Evolutionary conservation across 2,113 vertebrate genomes (phyloP).

Genomic region (Tetrao urogallus): DNA sequence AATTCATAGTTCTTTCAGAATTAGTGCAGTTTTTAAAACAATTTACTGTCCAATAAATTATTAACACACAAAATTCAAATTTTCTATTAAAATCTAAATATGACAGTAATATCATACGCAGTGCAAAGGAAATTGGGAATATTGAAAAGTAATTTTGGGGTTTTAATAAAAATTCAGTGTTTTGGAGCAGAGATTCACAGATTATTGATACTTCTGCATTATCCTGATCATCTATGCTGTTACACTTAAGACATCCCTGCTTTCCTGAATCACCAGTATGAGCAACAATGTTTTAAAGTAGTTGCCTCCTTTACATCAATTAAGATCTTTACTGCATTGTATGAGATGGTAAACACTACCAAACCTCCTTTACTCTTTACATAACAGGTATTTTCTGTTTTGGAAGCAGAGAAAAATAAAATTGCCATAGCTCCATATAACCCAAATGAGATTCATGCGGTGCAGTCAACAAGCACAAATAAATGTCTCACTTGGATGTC

Average conservation of each 20-base stretch:
- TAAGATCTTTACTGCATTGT: neutral
- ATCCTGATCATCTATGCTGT: neutral
- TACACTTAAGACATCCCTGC: neutral
- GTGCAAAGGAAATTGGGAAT: neutral
- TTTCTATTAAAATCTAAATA: conserved; percentile 5
- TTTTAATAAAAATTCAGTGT: neutral
- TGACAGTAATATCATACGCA: neutral
- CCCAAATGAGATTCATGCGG: rapidly evolving
- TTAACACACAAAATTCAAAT: neutral
- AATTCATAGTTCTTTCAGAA: conserved; percentile 20
- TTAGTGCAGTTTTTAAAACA: conserved; percentile 54
- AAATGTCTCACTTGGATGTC: neutral
- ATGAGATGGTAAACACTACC: neutral
- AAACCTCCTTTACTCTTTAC: neutral
- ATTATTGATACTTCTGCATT: neutral
- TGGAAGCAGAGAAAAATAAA: neutral
- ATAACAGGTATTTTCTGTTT: neutral
- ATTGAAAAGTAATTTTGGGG: neutral
- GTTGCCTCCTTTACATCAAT: neutral
- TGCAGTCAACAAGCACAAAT: neutral
- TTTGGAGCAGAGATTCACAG: neutral
- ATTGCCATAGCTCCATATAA: rapidly evolving
- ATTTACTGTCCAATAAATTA: neutral
- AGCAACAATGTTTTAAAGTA: neutral
- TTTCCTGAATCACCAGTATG: neutral